These are phyloP conservation scores for Spisula subtruncata DNA, from an alignment of 2,888 invertebrate species.

Conservation along the genomic window DNA sequence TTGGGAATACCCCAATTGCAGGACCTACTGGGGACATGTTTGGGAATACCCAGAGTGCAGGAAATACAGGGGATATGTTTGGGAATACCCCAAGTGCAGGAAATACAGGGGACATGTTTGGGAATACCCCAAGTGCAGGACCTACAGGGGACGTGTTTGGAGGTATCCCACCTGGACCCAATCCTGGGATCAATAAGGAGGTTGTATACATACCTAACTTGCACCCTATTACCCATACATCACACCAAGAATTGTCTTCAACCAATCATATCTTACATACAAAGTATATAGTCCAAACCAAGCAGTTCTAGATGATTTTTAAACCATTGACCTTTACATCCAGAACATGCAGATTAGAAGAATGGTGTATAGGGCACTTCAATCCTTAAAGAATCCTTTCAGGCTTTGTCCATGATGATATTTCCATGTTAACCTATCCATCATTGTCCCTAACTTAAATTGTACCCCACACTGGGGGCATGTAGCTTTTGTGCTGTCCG, in stretches of 20 bases:
- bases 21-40: conserved; percentile 17
- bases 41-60: neutral
- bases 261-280: neutral
- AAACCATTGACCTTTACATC: no score
- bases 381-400: no score
- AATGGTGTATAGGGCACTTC: no score
- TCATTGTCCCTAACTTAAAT: no score
- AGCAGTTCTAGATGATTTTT: no score
- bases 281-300: neutral
- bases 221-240: neutral
- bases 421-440: no score
- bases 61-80: conserved; percentile 28
- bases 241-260: neutral
- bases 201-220: conserved; percentile 5
- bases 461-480: no score
- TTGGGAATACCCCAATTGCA: neutral
- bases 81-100: neutral
- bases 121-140: neutral
- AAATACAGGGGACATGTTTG: conserved; percentile 30
- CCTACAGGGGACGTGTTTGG: conserved; percentile 21
- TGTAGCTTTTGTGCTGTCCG: no score
- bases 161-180: neutral
- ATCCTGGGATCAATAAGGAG: neutral
- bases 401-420: no score
- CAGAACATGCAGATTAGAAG: no score